phyloP scores from a whole-genome alignment of 2,888 invertebrate genomes.

The Ectropis crepuscularia region DNA sequence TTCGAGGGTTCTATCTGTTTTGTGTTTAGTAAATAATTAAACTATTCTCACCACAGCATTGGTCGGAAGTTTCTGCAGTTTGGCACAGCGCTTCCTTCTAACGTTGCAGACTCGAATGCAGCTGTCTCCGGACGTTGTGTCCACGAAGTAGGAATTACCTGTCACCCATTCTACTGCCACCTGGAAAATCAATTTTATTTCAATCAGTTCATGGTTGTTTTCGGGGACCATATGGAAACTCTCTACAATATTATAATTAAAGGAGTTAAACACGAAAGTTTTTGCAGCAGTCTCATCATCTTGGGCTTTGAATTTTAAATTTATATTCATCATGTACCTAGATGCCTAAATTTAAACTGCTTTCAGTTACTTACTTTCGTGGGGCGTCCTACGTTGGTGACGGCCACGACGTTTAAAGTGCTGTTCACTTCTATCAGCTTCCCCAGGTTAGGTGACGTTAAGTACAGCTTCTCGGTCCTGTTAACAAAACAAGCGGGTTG shows the following conservation, averaged over 20 bases:
- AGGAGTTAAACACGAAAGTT: too few species aligned
- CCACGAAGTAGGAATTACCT: constrained; percentile 88
- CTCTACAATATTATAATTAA: too few species aligned
- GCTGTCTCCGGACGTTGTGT: constrained; percentile 61
- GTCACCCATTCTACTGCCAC: constrained; percentile 91
- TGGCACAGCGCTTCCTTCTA: constrained; percentile 80
- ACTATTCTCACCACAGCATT: constrained; percentile 59
- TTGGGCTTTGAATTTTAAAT: too few species aligned
- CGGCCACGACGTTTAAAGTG: constrained; percentile 66
- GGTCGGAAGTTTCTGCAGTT: constrained; percentile 78
- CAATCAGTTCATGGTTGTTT: too few species aligned
- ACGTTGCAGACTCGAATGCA: constrained; percentile 85
- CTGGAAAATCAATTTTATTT: constrained; percentile 47
- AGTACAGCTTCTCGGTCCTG: constrained; percentile 62
- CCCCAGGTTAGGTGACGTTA: constrained; percentile 53
- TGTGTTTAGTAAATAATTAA: background rate
- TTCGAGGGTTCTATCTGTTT: too few species aligned
- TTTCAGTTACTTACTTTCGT: constrained; percentile 53
- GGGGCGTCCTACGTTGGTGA: constrained; percentile 69
- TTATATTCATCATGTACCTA: too few species aligned
- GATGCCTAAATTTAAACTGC: background rate
- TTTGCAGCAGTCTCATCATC: too few species aligned
- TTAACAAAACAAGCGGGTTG: constrained; percentile 10
- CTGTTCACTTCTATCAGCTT: constrained; percentile 62
- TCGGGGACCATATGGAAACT: too few species aligned